phyloP scores from a whole-genome alignment of 2,113 vertebrate species.

The Chlorocebus sabaeus region DNA sequence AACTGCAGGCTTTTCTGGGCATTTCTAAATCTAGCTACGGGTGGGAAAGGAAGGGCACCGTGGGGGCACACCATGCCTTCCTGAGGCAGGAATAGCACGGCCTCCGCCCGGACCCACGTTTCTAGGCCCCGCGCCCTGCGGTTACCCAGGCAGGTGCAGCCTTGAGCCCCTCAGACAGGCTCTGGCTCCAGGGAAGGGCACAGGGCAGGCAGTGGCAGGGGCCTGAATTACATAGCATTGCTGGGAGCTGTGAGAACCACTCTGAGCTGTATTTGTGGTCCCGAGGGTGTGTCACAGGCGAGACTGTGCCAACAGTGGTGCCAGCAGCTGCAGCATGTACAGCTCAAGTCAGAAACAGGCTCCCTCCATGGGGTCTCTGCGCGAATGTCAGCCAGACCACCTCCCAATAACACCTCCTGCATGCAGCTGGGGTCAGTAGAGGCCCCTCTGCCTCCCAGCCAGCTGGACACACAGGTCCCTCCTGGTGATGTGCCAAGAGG shows the following conservation, averaged over 20 bases:
- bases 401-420: background rate
- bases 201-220: fast-evolving
- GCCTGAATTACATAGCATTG: fast-evolving
- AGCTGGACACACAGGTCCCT: background rate
- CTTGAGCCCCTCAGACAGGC: background rate
- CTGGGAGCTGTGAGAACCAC: background rate
- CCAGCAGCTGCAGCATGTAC: too few species aligned
- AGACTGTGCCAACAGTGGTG: background rate
- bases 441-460: fast-evolving
- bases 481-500: fast-evolving
- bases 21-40: slow-evolving; percentile 29
- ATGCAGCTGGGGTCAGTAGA: background rate
- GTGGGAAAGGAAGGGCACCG: background rate
- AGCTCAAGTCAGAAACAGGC: background rate
- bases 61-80: background rate
- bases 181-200: background rate
- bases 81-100: too few species aligned
- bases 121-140: fast-evolving
- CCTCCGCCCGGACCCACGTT: background rate
- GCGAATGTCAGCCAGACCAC: fast-evolving
- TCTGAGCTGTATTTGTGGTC: background rate
- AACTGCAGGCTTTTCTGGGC: background rate
- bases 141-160: background rate
- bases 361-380: background rate
- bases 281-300: fast-evolving